Evolutionary conservation across 2,797 vertebrate genomes (phyloP).

Genomic region (Malurus leucopterus): DNA sequence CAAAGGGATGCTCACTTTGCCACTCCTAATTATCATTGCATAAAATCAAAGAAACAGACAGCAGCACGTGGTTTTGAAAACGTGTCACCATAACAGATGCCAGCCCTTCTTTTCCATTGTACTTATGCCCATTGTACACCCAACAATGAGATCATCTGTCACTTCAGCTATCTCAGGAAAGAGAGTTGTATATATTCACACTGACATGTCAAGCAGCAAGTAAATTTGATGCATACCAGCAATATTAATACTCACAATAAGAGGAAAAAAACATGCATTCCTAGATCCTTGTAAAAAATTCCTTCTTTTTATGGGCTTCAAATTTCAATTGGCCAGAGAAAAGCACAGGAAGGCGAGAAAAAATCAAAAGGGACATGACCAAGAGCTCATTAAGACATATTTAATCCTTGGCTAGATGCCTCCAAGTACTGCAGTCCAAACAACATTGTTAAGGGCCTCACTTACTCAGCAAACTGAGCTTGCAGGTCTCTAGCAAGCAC

Average conservation of each 20-base stretch:
- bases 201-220: slow-evolving; percentile 11
- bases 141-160: slow-evolving; percentile 44
- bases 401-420: not conserved
- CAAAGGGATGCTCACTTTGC: not conserved
- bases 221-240: slow-evolving; percentile 2
- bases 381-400: not conserved
- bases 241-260: not conserved
- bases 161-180: slow-evolving; percentile 25
- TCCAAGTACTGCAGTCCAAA: not conserved
- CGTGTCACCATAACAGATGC: slow-evolving; percentile 5
- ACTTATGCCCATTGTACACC: slow-evolving; percentile 21
- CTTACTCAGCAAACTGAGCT: not conserved
- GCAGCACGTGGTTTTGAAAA: slow-evolving; percentile 31
- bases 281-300: not conserved
- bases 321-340: not conserved
- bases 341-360: not conserved
- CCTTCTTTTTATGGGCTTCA: not conserved
- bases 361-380: not conserved
- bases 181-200: slow-evolving; percentile 10
- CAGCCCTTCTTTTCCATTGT: slow-evolving; percentile 23
- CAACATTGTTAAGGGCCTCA: not conserved
- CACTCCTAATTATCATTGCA: slow-evolving; percentile 1
- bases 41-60: not conserved
- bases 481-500: rapidly evolving
- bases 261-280: not conserved